These are phyloP conservation scores for Spheniscus mendiculus DNA, from an alignment of 2,113 vertebrate genomes.

Conservation along the genomic window DNA sequence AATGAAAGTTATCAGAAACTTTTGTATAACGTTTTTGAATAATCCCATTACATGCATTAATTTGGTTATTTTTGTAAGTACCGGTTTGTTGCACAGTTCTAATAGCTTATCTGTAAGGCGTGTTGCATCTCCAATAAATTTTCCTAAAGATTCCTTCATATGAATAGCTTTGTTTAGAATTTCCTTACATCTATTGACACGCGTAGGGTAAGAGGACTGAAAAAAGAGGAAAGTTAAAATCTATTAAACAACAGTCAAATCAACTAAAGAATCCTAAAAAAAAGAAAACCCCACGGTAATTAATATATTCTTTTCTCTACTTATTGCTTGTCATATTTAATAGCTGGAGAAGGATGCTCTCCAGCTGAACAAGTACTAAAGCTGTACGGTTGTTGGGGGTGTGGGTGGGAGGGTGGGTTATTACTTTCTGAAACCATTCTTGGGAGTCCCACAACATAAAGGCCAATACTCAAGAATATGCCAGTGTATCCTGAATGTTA, in stretches of 20 bases:
- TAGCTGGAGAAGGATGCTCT: background rate
- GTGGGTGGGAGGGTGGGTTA: fast-evolving
- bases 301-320: background rate
- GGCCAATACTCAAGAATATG: background rate
- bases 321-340: background rate
- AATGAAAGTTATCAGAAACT: background rate
- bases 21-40: background rate
- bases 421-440: background rate
- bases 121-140: slow-evolving; percentile 93
- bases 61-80: slow-evolving; percentile 48
- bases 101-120: slow-evolving; percentile 93
- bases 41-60: background rate
- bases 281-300: background rate
- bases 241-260: background rate
- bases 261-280: background rate
- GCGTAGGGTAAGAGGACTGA: slow-evolving; percentile 93
- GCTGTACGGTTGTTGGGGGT: fast-evolving
- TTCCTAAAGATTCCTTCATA: slow-evolving; percentile 88
- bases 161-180: slow-evolving; percentile 90
- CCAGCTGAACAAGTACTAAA: background rate
- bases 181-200: slow-evolving; percentile 95
- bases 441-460: background rate
- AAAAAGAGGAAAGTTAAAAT: slow-evolving; percentile 14
- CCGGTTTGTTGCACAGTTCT: slow-evolving; percentile 95
- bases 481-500: background rate